Percentiles rank a stretch among this genome's conserved stretches.
These are phyloP conservation scores for Macrosoma leucophasiata DNA, from an alignment of 2,888 invertebrate genomes.

Conservation along the genomic window DNA sequence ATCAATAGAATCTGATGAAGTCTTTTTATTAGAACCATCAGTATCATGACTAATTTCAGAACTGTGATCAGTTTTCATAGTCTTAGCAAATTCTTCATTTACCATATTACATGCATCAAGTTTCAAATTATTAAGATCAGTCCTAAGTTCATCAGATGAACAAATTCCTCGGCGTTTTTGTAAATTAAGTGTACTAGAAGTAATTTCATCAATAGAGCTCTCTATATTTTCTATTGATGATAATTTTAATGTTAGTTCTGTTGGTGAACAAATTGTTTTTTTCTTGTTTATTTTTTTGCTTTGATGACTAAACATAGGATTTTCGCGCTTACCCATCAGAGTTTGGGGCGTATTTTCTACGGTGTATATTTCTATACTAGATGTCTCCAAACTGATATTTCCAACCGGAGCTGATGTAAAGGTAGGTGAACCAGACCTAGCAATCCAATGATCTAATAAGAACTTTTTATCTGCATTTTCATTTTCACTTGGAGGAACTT, in stretches of 20 bases:
- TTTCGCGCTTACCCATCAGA: conserved; percentile 36
- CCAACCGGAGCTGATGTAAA: conserved; percentile 65
- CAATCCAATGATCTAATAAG: conserved; percentile 70
- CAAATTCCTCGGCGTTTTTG: conserved; percentile 76
- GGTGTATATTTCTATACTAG: conserved; percentile 66
- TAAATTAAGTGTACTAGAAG: conserved; percentile 55
- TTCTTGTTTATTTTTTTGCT: conserved; percentile 45
- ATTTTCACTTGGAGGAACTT: conserved; percentile 44
- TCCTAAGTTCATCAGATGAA: conserved; percentile 68
- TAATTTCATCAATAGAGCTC: conserved; percentile 66
- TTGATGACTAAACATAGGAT: conserved; percentile 32
- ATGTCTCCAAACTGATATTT: conserved; percentile 56
- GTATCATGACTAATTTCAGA: conserved; percentile 67
- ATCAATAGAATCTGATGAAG: conserved; percentile 70
- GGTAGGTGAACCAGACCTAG: conserved; percentile 65
- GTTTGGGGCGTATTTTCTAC: conserved; percentile 65
- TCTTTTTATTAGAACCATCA: conserved; percentile 67
- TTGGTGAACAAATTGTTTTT: conserved; percentile 65
- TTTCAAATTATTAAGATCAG: conserved; percentile 53
- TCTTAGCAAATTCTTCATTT: conserved; percentile 52
- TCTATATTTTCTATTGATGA: conserved; percentile 57
- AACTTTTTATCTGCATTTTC: conserved; percentile 70
- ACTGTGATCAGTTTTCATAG: conserved; percentile 52
- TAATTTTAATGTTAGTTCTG: conserved; percentile 63
- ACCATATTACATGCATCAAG: conserved; percentile 48